A percentile compares a stretch with the other conserved stretches of the same genome.
These are phyloP conservation scores for Penaeus vannamei DNA, from an alignment of 1,140 invertebrate species.

Conservation along the genomic window DNA sequence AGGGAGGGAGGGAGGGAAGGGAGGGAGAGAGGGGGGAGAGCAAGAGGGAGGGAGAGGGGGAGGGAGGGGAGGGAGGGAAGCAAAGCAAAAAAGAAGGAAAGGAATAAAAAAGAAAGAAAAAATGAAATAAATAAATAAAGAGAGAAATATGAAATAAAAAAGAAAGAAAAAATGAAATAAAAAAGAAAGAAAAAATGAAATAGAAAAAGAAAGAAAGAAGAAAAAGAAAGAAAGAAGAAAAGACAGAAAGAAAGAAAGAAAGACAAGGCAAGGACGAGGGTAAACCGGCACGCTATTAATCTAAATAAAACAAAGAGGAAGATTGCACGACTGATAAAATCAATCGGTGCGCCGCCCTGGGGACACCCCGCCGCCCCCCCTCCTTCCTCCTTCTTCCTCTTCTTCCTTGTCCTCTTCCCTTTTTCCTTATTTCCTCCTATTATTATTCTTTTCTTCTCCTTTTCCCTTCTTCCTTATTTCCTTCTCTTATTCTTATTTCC, in stretches of 20 bases:
- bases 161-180: not conserved
- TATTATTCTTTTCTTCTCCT: not conserved
- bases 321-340: no score
- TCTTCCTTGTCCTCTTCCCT: not conserved
- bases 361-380: not conserved
- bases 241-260: not conserved
- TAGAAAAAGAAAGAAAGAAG: no score
- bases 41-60: not conserved
- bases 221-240: not conserved
- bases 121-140: not conserved
- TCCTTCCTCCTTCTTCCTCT: not conserved
- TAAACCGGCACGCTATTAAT: not conserved
- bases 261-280: not conserved
- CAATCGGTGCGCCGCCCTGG: not conserved
- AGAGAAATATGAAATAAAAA: no score
- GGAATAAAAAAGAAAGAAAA: not conserved
- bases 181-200: not conserved
- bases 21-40: not conserved
- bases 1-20: not conserved
- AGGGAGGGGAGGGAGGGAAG: not conserved
- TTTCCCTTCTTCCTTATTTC: not conserved
- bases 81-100: not conserved
- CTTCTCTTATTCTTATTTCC: not conserved
- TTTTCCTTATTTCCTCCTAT: not conserved
- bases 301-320: no score